These are phyloP conservation scores for Ceraclea dissimilis DNA, from an alignment of 2,888 invertebrate species.

Conservation along the genomic window DNA sequence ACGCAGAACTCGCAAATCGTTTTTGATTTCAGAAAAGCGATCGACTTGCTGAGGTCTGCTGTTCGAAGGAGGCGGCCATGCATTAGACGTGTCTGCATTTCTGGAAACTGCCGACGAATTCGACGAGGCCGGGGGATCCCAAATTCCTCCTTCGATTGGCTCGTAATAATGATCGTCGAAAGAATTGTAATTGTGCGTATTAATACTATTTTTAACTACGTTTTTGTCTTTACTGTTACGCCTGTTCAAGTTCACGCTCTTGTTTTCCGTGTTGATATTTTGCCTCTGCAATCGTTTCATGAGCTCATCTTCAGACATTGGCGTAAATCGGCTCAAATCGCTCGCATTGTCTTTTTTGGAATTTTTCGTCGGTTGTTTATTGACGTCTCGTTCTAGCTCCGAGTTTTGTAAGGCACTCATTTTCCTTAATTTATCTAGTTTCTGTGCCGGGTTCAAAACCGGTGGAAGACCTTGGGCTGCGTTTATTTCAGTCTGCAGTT, in stretches of 20 bases:
- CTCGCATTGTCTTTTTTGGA: neutral
- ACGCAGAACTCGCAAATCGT: constrained; percentile 37
- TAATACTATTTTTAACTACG: neutral
- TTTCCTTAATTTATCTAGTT: constrained; percentile 46
- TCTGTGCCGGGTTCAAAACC: constrained; percentile 34
- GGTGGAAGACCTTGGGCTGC: constrained; percentile 41
- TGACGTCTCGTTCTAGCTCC: constrained; percentile 27
- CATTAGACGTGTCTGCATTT: neutral
- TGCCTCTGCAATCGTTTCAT: constrained; percentile 13
- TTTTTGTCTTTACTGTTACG: neutral
- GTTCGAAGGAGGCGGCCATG: neutral
- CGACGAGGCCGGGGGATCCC: neutral
- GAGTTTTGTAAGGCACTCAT: constrained; percentile 38
- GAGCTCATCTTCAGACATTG: constrained; percentile 33
- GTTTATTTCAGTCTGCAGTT: constrained; percentile 35
- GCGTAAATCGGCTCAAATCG: constrained; percentile 26
- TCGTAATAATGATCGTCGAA: constrained; percentile 14
- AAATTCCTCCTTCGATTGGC: constrained; percentile 9
- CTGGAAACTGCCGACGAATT: constrained; percentile 13
- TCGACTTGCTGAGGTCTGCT: constrained; percentile 27
- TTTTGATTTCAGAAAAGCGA: constrained; percentile 41
- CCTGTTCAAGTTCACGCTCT: neutral
- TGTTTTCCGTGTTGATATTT: neutral
- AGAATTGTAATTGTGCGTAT: too few relatives aligned
- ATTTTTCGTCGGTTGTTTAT: constrained; percentile 5